These are phyloP conservation scores for Chloroceryle amazona DNA, from an alignment of 2,797 vertebrate species.

Conservation along the genomic window DNA sequence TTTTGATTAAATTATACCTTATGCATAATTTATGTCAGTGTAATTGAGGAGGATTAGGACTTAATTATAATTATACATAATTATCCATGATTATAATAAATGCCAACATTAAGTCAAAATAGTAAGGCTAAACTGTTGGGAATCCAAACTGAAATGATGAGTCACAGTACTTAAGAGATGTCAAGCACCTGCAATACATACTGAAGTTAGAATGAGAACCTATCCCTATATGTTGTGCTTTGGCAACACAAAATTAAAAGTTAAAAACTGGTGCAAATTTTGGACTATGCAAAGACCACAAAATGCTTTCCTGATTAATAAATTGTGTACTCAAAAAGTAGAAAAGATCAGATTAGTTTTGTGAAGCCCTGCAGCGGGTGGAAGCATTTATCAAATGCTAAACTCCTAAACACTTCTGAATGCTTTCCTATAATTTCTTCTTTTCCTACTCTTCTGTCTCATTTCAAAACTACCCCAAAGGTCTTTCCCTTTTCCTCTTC, in stretches of 20 bases:
- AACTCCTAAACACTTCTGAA: not conserved
- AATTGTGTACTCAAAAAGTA: not conserved
- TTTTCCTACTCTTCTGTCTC: not conserved
- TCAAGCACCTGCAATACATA: slow-evolving; percentile 8
- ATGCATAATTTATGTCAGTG: slow-evolving; percentile 59
- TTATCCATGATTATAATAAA: slow-evolving; percentile 72
- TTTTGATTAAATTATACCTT: slow-evolving; percentile 72
- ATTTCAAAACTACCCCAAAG: not conserved
- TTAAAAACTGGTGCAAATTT: not conserved
- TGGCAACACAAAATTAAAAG: not conserved
- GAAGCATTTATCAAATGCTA: not conserved
- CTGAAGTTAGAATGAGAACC: not conserved
- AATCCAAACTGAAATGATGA: slow-evolving; percentile 54
- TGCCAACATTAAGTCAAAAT: slow-evolving; percentile 72
- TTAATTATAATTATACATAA: slow-evolving; percentile 75
- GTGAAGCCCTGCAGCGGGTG: not conserved
- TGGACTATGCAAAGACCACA: not conserved
- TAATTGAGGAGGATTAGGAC: slow-evolving; percentile 69
- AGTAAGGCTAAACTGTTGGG: slow-evolving; percentile 48
- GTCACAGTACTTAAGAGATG: not conserved
- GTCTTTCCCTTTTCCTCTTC: not conserved
- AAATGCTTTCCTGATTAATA: not conserved
- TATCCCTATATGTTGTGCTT: not conserved
- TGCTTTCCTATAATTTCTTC: not conserved
- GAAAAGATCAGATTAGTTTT: not conserved